Evolutionary conservation across 2,113 vertebrate genomes (phyloP), one percentile per base, ranked within the genome.

Genomic region (Ranitomeya imitator): DNA sequence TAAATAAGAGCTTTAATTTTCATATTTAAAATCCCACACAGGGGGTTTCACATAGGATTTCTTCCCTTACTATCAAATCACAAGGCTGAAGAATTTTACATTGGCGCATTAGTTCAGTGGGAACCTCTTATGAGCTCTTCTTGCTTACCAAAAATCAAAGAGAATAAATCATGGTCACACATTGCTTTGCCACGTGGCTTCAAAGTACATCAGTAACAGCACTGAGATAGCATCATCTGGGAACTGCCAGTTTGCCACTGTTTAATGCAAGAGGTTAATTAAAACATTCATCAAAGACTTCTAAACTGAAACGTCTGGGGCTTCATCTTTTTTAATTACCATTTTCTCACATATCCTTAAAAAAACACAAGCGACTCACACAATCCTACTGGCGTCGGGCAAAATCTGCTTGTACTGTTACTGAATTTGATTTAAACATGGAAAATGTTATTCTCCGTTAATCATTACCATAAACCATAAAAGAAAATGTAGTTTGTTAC

Each of bases 211-310:
- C 6, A 0, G 15, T 60, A 1, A 77, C 52, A 0, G 0, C 88
- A 71, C 89, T 60, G 74, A 60, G 90, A 88, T 89, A 86, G 26
- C 89, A 89, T 89, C 86, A 15, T 3, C 57, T 61, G 90, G 89
- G 65, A 79, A 63, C 90, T 91, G 91, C 90, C 92, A 93, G 91
- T 92, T 69, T 63, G 87, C 61, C 74, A 67, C 87, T 89, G 81
- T 69, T 85, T 89, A 69, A 85, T 89, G 91, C 90, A 90, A 91
- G 92, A 91, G 91, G 92, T 94, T 94, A 94, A 94, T 94, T 94
- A 93, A 94, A 93, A 90, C 90, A 91, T 91, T 90, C 92, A 92
- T 94, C 91, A 92, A 92, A 94, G 91, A 21, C 1, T 87, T 90
- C 88, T 90, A 92, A 91, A 90, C 23, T 54, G 77, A 90, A 91